Base-by-base conservation (phyloP, 2,888 invertebrate species). In the Antitype chi region DNA sequence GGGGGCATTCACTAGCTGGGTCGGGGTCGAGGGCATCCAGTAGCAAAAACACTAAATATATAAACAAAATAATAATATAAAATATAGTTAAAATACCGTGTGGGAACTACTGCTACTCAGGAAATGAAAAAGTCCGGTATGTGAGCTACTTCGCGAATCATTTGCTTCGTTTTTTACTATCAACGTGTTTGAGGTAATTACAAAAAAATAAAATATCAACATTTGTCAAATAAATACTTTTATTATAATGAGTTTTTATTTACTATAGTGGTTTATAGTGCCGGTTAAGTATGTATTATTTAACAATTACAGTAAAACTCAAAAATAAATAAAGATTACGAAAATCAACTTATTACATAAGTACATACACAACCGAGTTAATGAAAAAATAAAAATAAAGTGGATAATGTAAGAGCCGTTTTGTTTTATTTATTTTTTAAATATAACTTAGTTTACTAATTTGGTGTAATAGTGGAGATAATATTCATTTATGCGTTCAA, bases 361-460 rank as follows among this genome's bases (percentile, higher is more conserved):
- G 97, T 97, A 97, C 96, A 96, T 95, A 97, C 96, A 96, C 95
- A 96, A 96, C 96, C 96, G 95, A 96, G 94, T 94, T 92, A 94
- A 92, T 94, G 92, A 93, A 93, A 84, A 89, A 91, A 91, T 91
- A 91, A 88, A 88, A 92, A 92, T 90, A 91, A 93, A 91, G 90
- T 90, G 88, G 86, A 90, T 91, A 92, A 91, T 88, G 85, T 90
- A 90, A 92, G 92, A 93, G 92, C 92, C 88, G 87, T 89, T 90
- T 88, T 89, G 86, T 89, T 90, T 89, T 88, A 84, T 85, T 88
- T 85, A 89, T 88, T 90, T 82, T 74, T 89, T 89, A 91, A 88
- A 89, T 88, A 88, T 89, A 78, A 85, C 88, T 88, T 84, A 90
- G 84, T 92, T 91, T 84, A 82, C 92, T 94, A 94, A 89, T 94